These are phyloP conservation scores for Anthrax anthrax DNA, from an alignment of 2,888 invertebrate species.

Conservation along the genomic window DNA sequence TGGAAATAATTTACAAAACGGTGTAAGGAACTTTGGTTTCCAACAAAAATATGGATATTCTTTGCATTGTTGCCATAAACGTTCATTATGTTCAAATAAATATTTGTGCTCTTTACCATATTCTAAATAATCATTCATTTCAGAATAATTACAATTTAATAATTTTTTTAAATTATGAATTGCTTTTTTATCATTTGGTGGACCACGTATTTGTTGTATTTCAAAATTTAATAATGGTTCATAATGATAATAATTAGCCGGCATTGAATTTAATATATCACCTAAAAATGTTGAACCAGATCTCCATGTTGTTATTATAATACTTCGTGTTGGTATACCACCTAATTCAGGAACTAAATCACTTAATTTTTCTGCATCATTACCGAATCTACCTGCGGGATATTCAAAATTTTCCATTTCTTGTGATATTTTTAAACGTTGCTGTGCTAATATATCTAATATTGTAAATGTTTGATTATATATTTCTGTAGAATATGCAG, in stretches of 20 bases:
- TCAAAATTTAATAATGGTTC: slow-evolving; percentile 75
- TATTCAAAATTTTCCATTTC: slow-evolving; percentile 48
- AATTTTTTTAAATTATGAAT: slow-evolving; percentile 53
- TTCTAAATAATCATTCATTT: slow-evolving; percentile 59
- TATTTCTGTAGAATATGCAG: slow-evolving; percentile 15
- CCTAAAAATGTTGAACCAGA: slow-evolving; percentile 84
- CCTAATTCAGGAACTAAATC: slow-evolving; percentile 54
- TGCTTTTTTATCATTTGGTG: slow-evolving; percentile 53
- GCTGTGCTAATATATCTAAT: slow-evolving; percentile 41
- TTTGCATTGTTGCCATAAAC: slow-evolving; percentile 70
- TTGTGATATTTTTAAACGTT: slow-evolving; percentile 38
- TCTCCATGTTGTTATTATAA: slow-evolving; percentile 79
- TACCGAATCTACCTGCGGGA: slow-evolving; percentile 40
- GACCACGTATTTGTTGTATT: slow-evolving; percentile 65
- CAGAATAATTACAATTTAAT: slow-evolving; percentile 60
- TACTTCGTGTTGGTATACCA: slow-evolving; percentile 58
- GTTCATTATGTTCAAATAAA: slow-evolving; percentile 71
- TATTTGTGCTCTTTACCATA: slow-evolving; percentile 63
- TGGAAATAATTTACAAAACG: slow-evolving; percentile 70
- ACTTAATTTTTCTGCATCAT: slow-evolving; percentile 42
- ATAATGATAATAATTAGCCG: slow-evolving; percentile 80
- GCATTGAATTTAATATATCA: slow-evolving; percentile 68
- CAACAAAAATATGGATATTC: slow-evolving; percentile 50
- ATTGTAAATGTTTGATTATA: slow-evolving; percentile 36
- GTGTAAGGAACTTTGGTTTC: slow-evolving; percentile 55